These are phyloP conservation scores for Whitmania pigra DNA, from an alignment of 1,140 invertebrate species.

Conservation along the genomic window DNA sequence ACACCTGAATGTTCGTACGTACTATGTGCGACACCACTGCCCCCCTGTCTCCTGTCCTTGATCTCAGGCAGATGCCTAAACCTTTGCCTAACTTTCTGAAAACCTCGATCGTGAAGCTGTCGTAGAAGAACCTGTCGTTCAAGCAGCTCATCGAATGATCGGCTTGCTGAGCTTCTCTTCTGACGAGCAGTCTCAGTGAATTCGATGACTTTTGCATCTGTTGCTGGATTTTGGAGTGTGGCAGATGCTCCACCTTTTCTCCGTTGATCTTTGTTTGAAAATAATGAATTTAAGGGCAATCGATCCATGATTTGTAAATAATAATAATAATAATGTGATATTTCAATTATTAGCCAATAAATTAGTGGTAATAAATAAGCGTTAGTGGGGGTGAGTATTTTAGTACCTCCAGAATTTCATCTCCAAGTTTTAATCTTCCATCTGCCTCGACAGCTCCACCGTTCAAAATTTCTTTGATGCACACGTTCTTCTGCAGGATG, in stretches of 20 bases:
- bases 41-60: conserved; percentile 67
- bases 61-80: conserved; percentile 75
- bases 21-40: conserved; percentile 91
- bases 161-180: neutral
- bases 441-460: conserved; percentile 82
- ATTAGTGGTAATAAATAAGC: no score
- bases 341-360: no score
- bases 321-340: no score
- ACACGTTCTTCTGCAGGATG: neutral
- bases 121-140: conserved; percentile 55
- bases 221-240: conserved; percentile 22
- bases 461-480: conserved; percentile 76
- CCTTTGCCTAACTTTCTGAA: conserved; percentile 82
- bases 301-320: neutral
- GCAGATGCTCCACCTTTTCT: neutral
- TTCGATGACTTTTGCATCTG: conserved; percentile 46
- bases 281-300: neutral
- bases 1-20: conserved; percentile 18
- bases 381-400: neutral
- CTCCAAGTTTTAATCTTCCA: conserved; percentile 72
- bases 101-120: conserved; percentile 75
- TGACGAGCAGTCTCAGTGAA: conserved; percentile 68
- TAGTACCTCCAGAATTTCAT: conserved; percentile 75
- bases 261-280: neutral
- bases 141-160: conserved; percentile 34